Conservation (phyloP, 2,797 vertebrate genomes). For the Bucorvus abyssinicus region DNA sequence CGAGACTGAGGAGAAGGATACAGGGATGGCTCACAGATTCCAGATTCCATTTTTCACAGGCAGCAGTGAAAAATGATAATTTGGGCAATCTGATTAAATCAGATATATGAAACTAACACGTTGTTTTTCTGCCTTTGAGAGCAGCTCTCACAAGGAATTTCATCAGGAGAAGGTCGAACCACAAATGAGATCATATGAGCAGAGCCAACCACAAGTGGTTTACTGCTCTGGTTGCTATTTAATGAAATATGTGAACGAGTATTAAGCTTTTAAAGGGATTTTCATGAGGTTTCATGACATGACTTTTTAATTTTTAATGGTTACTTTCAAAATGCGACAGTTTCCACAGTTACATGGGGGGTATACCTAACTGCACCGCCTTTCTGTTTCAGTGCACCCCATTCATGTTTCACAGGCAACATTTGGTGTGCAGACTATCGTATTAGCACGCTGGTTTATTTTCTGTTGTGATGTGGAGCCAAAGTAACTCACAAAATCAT, state of each 20-base stretch:
- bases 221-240: not conserved
- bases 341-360: not conserved
- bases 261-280: slow-evolving; percentile 1
- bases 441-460: not conserved
- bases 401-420: not conserved
- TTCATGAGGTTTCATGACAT: not conserved
- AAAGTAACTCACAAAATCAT: not conserved
- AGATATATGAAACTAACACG: not conserved
- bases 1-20: not conserved
- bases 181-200: not conserved
- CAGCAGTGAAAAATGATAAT: not conserved
- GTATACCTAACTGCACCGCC: not conserved
- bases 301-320: not conserved
- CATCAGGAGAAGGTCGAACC: slow-evolving; percentile 11
- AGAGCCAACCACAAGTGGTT: slow-evolving; percentile 5
- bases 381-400: not conserved
- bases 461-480: not conserved
- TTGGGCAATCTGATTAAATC: not conserved
- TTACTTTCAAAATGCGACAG: not conserved
- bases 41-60: not conserved
- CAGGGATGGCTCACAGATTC: not conserved
- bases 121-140: not conserved
- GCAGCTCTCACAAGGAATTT: not conserved
- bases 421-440: not conserved
- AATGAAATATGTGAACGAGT: not conserved